These are phyloP conservation scores for Nesoenas mayeri DNA, from an alignment of 2,113 vertebrate genomes.

Conservation along the genomic window DNA sequence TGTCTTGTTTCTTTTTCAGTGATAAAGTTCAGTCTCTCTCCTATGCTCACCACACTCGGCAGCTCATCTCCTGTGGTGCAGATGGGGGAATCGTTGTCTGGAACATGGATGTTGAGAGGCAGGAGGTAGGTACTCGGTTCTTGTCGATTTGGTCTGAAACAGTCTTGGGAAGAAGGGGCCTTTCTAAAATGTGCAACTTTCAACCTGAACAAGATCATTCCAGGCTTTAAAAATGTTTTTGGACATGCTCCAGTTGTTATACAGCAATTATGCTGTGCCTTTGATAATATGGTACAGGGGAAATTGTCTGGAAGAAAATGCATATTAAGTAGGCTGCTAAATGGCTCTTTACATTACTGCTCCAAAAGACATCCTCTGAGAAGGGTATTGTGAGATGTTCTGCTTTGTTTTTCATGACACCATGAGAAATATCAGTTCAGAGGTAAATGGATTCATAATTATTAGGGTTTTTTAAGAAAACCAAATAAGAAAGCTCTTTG, in stretches of 20 bases:
- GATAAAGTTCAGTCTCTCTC: constrained; percentile 95
- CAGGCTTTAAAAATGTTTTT: constrained; percentile 11
- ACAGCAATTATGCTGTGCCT: background rate
- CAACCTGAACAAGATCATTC: background rate
- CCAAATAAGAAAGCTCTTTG: background rate
- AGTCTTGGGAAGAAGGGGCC: background rate
- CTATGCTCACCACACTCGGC: constrained; percentile 92
- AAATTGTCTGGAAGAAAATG: constrained; percentile 12
- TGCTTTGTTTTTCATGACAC: background rate
- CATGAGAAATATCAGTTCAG: background rate
- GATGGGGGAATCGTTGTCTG: constrained; percentile 95
- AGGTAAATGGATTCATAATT: background rate
- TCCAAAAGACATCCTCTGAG: background rate
- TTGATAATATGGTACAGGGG: background rate
- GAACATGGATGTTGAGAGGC: constrained; percentile 98
- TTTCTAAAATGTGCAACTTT: background rate
- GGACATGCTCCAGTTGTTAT: background rate
- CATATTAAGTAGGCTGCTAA: background rate
- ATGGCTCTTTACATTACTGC: background rate
- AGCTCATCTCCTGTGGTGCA: constrained; percentile 94
- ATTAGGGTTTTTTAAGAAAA: background rate
- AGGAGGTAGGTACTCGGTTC: constrained; percentile 84
- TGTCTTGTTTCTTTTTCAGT: constrained; percentile 69
- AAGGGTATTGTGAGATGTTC: background rate
- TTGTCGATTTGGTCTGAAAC: background rate